Base-by-base conservation (phyloP, 2,888 invertebrate genomes). In the Slavum lentiscoides region DNA sequence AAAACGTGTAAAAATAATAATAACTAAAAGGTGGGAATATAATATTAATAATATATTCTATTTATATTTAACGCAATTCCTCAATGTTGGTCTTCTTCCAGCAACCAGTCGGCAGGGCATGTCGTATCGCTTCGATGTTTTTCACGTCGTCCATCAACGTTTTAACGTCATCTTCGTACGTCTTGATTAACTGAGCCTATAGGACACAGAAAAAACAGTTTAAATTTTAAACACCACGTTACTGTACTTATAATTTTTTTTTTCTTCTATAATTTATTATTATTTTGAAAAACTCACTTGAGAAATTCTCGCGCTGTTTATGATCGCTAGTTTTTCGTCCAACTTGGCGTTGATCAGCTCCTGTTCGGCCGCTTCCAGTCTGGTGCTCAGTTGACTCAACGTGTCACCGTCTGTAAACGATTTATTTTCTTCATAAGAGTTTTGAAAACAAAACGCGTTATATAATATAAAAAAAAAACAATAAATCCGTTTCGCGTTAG, bases 71-170 rank as follows among this genome's bases (percentile, higher is more conserved):
- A 62, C 72, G 69, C 53, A 58, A 17, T 67, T 68, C 67, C 86
- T 96, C 95, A 61, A 95, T 88, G 83, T 91, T 91, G 75, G 92
- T 89, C 84, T 91, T 89, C 86, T 93, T 94, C 88, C 91, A 94
- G 87, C 97, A 97, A 2, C 90, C 90, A 0, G 89, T 89, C 0
- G 97, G 97, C 82, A 97, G 88, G 81, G 94, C 90, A 76, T 91
- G 90, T 1, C 92, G 89, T 84, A 97, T 96, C 74, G 91, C 90
- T 84, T 92, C 91, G 74, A 97, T 91, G 85, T 95, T 96, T 11
- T 90, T 89, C 5, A 97, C 96, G 86, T 97, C 95, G 2, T 87
- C 87, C 83, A 90, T 88, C 17, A 96, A 88, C 82, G 90, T 88
- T 67, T 88, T 89, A 69, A 95, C 89, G 85, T 95, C 94, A 19